Percentiles rank a stretch among this genome's conserved stretches.
Evolutionary conservation across 2,113 vertebrate species (phyloP).

Genomic region (Vireo altiloquus): DNA sequence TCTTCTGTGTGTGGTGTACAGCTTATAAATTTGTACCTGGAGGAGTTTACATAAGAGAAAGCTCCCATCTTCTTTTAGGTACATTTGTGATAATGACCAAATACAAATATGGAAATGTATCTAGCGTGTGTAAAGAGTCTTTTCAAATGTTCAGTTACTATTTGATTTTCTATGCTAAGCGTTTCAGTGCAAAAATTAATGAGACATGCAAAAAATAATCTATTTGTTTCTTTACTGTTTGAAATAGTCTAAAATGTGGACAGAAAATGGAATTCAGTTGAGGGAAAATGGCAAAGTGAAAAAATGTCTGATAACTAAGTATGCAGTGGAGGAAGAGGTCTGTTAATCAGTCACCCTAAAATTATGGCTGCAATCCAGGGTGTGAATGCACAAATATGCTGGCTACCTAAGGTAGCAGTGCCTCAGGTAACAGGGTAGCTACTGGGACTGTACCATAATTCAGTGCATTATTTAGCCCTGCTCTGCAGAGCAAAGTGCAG

Average conservation of each 20-base stretch:
- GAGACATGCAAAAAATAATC: not conserved
- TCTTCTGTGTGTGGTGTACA: constrained; percentile 76
- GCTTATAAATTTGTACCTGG: constrained; percentile 79
- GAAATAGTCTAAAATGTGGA: not conserved
- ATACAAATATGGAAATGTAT: not conserved
- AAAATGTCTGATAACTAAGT: not conserved
- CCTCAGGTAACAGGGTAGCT: not conserved
- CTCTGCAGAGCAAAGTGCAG: not conserved
- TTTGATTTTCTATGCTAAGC: not conserved
- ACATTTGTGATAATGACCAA: not conserved
- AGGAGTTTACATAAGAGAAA: constrained; percentile 72
- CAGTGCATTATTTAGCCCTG: not conserved
- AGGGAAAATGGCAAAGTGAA: not conserved
- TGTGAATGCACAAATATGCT: not conserved
- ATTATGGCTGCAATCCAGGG: not conserved
- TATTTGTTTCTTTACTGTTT: not conserved
- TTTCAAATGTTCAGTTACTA: not conserved
- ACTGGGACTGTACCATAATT: not conserved
- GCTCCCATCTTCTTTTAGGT: constrained; percentile 76
- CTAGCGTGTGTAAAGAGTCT: not conserved
- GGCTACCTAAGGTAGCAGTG: not conserved
- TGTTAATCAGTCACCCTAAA: not conserved
- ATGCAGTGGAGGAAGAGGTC: not conserved
- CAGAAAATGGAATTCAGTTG: not conserved
- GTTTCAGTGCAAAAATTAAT: not conserved